Conservation (phyloP, 2,888 invertebrate genomes). For the Anagyrus pseudococci region DNA sequence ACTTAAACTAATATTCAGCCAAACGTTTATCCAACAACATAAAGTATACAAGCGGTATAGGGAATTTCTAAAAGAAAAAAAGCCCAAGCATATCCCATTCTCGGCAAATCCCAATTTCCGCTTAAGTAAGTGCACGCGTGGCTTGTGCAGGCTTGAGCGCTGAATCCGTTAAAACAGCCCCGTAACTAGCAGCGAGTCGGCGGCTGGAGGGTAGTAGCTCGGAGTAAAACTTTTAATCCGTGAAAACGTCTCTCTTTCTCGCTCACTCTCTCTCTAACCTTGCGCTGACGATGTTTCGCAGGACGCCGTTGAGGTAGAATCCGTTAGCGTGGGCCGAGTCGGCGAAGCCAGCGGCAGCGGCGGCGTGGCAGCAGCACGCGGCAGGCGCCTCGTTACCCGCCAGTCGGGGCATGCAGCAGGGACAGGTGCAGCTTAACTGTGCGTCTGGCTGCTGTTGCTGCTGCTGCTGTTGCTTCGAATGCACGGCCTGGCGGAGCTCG, state of each 20-base stretch:
- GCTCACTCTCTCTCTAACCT: too few species aligned
- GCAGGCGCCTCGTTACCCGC: conserved; percentile 53
- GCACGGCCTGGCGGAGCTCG: conserved; percentile 78
- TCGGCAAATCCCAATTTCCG: too few species aligned
- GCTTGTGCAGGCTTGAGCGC: too few species aligned
- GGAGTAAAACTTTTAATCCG: not conserved
- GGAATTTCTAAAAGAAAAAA: too few species aligned
- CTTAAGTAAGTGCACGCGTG: too few species aligned
- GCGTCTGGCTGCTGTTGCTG: conserved; percentile 6
- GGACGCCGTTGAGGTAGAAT: conserved; percentile 57
- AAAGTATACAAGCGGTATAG: too few species aligned
- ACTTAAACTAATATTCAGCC: too few species aligned
- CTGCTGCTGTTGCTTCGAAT: conserved; percentile 14
- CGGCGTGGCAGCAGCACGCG: conserved; percentile 57
- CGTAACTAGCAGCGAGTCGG: too few species aligned
- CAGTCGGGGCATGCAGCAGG: conserved; percentile 54
- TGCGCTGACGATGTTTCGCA: conserved; percentile 53
- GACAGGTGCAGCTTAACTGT: conserved; percentile 51
- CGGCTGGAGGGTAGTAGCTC: not conserved
- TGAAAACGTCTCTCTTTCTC: too few species aligned
- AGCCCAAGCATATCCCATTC: too few species aligned
- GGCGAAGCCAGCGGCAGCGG: not conserved
- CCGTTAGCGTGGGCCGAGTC: conserved; percentile 37
- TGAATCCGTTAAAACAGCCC: too few species aligned
- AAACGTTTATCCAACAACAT: too few species aligned